A percentile compares a stretch with the other conserved stretches of the same genome.
phyloP scores from a whole-genome alignment of 2,797 vertebrate species.

The Perodicticus potto region DNA sequence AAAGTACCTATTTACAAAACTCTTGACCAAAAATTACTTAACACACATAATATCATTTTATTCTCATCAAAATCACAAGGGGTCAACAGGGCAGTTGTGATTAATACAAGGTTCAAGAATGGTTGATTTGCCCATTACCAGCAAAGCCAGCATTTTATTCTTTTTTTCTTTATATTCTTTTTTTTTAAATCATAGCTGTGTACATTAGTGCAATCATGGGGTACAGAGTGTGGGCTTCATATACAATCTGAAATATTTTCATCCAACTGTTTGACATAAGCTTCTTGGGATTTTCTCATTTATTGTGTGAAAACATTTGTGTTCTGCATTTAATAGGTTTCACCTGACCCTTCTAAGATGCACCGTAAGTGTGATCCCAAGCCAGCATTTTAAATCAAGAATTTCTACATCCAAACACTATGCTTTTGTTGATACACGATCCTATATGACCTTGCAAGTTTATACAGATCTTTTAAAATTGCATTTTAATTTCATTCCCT shows the following conservation, averaged over 20 bases:
- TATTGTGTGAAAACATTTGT: too few species aligned
- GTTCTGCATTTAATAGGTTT: too few species aligned
- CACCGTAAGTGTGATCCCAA: too few species aligned
- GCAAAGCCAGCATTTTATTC: slow-evolving; percentile 11
- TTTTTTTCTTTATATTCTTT: too few species aligned
- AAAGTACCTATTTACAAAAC: neutral
- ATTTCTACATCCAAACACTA: neutral
- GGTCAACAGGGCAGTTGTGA: neutral
- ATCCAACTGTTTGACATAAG: too few species aligned
- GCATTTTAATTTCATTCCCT: slow-evolving; percentile 63
- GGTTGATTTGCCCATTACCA: neutral
- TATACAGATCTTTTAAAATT: slow-evolving; percentile 42
- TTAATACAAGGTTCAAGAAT: neutral
- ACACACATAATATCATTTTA: neutral
- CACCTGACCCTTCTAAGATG: too few species aligned
- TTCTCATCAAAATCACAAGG: slow-evolving; percentile 46
- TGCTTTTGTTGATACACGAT: neutral
- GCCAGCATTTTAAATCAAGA: too few species aligned
- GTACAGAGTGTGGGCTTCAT: too few species aligned
- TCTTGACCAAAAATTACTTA: neutral
- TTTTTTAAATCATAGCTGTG: too few species aligned
- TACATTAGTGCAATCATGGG: too few species aligned
- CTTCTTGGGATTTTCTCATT: too few species aligned
- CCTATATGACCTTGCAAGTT: neutral
- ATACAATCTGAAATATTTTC: too few species aligned